phyloP scores from a whole-genome alignment of 2,113 vertebrate species.

The Thamnophis sirtalis region DNA sequence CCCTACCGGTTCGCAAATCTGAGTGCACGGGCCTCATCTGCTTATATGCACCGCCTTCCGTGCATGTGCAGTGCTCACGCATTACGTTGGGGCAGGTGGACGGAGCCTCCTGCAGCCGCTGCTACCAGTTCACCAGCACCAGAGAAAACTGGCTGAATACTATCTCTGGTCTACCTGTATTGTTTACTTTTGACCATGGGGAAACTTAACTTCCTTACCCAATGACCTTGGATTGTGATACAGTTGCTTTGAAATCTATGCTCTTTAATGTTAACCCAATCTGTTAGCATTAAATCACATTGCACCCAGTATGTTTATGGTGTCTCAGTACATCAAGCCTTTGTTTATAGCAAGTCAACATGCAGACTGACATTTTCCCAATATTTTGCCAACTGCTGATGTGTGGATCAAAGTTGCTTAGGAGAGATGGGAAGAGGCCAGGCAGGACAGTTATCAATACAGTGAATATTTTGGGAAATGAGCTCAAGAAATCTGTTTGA shows the following conservation, averaged over 20 bases:
- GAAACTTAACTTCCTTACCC: not conserved
- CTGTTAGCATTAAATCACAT: not conserved
- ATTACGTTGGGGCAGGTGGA: too few species aligned
- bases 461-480: too few species aligned
- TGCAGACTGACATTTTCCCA: not conserved
- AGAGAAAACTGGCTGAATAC: too few species aligned
- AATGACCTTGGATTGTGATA: not conserved
- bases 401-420: not conserved
- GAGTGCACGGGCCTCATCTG: too few species aligned
- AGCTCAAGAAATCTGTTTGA: not conserved
- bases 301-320: not conserved
- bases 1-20: too few species aligned
- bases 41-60: too few species aligned
- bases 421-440: not conserved
- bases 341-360: not conserved
- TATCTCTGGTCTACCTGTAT: not conserved
- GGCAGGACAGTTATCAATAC: too few species aligned
- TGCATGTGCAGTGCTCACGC: too few species aligned
- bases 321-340: not conserved
- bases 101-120: too few species aligned
- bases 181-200: not conserved
- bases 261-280: not conserved
- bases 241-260: not conserved
- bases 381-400: not conserved
- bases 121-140: too few species aligned